These are phyloP conservation scores for Uropsilus gracilis DNA, from an alignment of 2,113 vertebrate species.

Conservation along the genomic window DNA sequence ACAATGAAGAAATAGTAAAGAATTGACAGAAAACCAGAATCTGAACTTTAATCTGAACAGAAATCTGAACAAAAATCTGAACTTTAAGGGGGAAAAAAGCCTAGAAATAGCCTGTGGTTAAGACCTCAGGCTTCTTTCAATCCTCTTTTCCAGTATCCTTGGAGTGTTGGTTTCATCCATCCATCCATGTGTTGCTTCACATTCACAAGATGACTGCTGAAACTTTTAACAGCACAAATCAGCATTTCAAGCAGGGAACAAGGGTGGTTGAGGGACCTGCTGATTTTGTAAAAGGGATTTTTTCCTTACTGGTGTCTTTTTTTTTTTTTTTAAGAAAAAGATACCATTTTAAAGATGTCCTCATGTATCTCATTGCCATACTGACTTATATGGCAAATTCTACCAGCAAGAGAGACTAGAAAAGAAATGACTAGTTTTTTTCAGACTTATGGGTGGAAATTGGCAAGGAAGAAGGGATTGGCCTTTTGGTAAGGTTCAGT, in stretches of 20 bases:
- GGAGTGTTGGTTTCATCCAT: neutral
- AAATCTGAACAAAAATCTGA: neutral
- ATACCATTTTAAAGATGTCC: conserved; percentile 10
- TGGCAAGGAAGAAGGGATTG: neutral
- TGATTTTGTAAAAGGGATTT: neutral
- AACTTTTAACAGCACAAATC: neutral
- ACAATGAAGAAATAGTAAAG: conserved; percentile 9
- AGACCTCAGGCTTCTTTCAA: neutral
- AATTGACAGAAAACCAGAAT: neutral
- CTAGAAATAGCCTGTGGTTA: neutral
- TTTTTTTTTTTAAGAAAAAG: neutral
- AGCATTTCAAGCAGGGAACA: neutral
- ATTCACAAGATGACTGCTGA: conserved; percentile 11
- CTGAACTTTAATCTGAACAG: neutral
- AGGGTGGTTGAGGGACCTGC: neutral
- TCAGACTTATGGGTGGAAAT: neutral
- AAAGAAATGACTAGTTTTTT: neutral
- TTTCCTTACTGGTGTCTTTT: neutral
- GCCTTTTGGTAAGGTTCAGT: neutral
- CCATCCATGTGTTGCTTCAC: neutral
- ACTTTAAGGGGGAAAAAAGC: neutral
- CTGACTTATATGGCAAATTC: neutral
- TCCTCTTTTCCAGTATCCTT: neutral
- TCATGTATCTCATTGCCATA: neutral
- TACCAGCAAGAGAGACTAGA: neutral